Percentiles rank a stretch among this genome's conserved stretches.
Conservation (phyloP, 1,140 invertebrate genomes). For the Trissolcus basalis region DNA sequence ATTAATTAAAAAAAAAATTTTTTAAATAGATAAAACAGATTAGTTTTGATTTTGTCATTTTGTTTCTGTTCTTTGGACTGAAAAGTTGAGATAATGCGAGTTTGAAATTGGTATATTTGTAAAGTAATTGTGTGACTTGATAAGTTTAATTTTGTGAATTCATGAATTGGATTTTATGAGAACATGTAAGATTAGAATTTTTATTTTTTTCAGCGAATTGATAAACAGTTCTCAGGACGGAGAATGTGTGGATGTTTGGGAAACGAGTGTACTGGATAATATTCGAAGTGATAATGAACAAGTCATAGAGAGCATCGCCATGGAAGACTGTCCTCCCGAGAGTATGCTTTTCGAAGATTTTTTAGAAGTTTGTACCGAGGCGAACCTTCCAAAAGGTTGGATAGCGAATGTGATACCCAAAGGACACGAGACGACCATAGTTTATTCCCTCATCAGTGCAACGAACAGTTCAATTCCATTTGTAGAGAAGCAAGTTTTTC, state of each 20-base stretch:
- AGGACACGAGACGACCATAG: slow-evolving; percentile 65
- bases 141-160: too few species aligned
- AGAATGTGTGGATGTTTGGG: slow-evolving; percentile 42
- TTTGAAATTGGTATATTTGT: too few species aligned
- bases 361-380: slow-evolving; percentile 68
- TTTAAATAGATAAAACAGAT: too few species aligned
- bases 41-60: too few species aligned
- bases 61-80: too few species aligned
- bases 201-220: slow-evolving; percentile 13
- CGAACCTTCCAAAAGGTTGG: slow-evolving; percentile 68
- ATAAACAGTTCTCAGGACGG: slow-evolving; percentile 29
- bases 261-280: slow-evolving; percentile 19
- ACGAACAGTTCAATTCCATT: slow-evolving; percentile 66
- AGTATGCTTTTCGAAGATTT: slow-evolving; percentile 70
- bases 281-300: slow-evolving; percentile 14
- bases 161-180: too few species aligned
- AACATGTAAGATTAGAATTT: not conserved
- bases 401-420: slow-evolving; percentile 66
- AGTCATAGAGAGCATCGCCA: slow-evolving; percentile 15
- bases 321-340: slow-evolving; percentile 33
- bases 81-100: too few species aligned
- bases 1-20: too few species aligned
- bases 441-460: slow-evolving; percentile 66
- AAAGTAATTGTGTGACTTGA: too few species aligned
- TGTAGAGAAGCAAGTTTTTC: slow-evolving; percentile 68